Base-by-base conservation (phyloP, 1,140 invertebrate genomes). In the Mamestra configurata region DNA sequence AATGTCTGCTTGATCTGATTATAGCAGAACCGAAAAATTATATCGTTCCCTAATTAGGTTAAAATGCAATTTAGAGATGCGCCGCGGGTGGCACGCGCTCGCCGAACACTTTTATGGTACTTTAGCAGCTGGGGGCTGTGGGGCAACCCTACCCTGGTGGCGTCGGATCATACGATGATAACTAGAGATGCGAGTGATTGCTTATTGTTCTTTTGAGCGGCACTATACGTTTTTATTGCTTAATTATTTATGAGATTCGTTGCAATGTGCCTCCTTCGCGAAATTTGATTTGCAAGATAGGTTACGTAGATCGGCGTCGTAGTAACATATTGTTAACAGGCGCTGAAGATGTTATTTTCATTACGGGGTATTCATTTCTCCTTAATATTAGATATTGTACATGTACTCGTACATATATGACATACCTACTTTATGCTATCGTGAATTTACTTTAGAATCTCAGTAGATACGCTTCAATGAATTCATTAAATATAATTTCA, bases 21-120 rank as follows among this genome's bases (percentile, higher is more conserved):
- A 94, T 84, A 87, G 87, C 83, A 71, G 92, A 88, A 93, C 90
- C 92, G 90, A 94, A 94, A 94, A 94, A 94, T 94, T 94, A 94
- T 94, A 94, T 94, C 88, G 90, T 89, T 86, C 81, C 66, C 79
- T 94, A 94, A 94, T 94, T 93, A 93, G 90, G 92, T 94, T 94
- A 94, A 94, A 94, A 90, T 92, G 92, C 92, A 94, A 94, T 94
- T 94, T 91, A 90, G 92, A 91, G 88, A 92, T 86, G 89, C 88
- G 89, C 91, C 84, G 82, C 89, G 86, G 89, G 90, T 81, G 89
- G 86, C 91, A 86, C 87, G 86, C 86, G 84, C 72, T 79, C 40
- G 24, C 66, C 82, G 84, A 81, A 66, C 83, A 85, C 82, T 87
- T 88, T 90, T 88, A 92, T 90, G 89, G 84, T 85, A 83, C 75